Base-by-base conservation (phyloP, 2,797 vertebrate genomes). In the Eidolon dupreanum region DNA sequence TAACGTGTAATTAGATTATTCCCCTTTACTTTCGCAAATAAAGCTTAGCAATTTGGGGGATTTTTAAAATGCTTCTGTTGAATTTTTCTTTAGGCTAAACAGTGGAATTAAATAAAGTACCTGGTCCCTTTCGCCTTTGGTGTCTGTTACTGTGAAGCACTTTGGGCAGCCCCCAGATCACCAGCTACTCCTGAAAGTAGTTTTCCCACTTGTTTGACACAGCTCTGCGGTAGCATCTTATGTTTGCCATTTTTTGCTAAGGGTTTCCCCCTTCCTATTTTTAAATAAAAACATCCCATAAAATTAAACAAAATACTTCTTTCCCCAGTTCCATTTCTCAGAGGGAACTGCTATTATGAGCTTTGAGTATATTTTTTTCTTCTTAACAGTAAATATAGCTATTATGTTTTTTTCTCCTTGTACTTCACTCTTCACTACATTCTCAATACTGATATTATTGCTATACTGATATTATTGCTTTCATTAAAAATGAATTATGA, bases 401-500 rank as follows among this genome's bases (percentile, higher is more conserved):
- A 82, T 81, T 46, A 24, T 31, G 8, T 79, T 65, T 85, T 65
- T 65, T 53, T 74, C 55, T 93, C 12, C 28, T 82, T 75, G 1
- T 79, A 71, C n/a, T 85, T 90, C 7, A 66, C 38, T 71, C 24
- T 79, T 90, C 7, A 78, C 19, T 93, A 20, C 28, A 73, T 82
- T 90, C 77, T 83, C 4, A 66, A 38, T 2, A 92, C 20, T 88
- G 28, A 61, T 77, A 33, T 33, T 33, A 33, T 33, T 33, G 33
- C 33, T 33, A 33, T 33, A 33, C 33, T 33, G 33, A 33, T 33
- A 33, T 33, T 91, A 63, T 81, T 95, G 31, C 49, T 33, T 92
- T 93, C 73, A 75, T 81, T 93, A 90, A 86, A 92, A 68, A 28
- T 90, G 71, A 57, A 46, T 78, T 85, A 33, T 73, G 49, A 89